Conservation (phyloP, 2,797 vertebrate genomes). For the Rhinatrema bivittatum region DNA sequence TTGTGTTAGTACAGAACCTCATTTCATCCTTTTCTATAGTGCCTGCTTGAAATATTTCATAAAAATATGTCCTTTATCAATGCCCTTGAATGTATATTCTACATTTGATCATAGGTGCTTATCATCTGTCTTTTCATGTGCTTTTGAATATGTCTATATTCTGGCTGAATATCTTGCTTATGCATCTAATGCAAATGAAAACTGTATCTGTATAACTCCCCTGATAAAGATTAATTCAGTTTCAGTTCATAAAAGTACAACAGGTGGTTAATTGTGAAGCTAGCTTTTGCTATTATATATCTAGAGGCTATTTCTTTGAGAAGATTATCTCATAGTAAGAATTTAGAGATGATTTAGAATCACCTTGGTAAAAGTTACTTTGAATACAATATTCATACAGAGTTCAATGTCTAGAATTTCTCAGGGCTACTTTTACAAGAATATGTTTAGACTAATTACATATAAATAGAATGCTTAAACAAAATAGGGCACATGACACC, state of each 20-base stretch:
- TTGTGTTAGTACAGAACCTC: slow-evolving; percentile 2
- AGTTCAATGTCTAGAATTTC: too few relatives aligned
- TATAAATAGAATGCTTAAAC: too few relatives aligned
- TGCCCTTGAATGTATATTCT: slow-evolving; percentile 15
- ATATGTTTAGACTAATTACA: too few relatives aligned
- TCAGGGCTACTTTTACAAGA: too few relatives aligned
- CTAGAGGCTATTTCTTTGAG: not conserved
- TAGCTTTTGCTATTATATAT: not conserved
- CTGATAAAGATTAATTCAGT: slow-evolving; percentile 6
- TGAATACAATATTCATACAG: too few relatives aligned
- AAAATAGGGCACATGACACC: too few relatives aligned
- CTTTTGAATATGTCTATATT: slow-evolving; percentile 11
- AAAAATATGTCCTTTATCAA: slow-evolving; percentile 11
- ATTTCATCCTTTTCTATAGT: slow-evolving; percentile 8
- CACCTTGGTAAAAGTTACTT: too few relatives aligned
- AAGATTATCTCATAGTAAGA: too few relatives aligned
- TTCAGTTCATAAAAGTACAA: slow-evolving; percentile 7
- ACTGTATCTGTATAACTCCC: slow-evolving; percentile 8
- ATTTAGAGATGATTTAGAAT: too few relatives aligned
- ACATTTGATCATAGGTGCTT: slow-evolving; percentile 12
- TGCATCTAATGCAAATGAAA: slow-evolving; percentile 22
- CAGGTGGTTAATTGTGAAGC: slow-evolving; percentile 17
- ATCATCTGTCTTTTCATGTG: slow-evolving; percentile 7
- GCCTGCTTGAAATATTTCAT: too few relatives aligned
- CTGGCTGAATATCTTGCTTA: slow-evolving; percentile 4